Conservation (phyloP, 2,113 vertebrate genomes). For the Clarias magur region DNA sequence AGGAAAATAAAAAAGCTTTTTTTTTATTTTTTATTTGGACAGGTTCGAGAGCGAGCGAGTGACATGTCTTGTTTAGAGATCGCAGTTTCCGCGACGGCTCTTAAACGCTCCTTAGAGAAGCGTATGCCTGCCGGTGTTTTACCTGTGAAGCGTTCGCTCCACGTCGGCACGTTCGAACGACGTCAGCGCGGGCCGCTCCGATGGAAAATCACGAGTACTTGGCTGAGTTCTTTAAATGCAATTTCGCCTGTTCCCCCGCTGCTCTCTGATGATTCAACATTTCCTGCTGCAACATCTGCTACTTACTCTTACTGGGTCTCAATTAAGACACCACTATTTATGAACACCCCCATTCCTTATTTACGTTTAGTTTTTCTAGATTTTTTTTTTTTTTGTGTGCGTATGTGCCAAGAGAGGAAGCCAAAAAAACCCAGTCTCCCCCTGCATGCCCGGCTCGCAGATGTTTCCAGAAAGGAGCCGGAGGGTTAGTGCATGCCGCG, state of each 20-base stretch:
- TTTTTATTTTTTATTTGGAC: slow-evolving; percentile 37
- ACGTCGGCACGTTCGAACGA: neutral
- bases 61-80: slow-evolving; percentile 19
- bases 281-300: slow-evolving; percentile 77
- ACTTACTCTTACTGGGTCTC: slow-evolving; percentile 76
- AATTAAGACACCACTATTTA: slow-evolving; percentile 74
- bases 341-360: slow-evolving; percentile 57
- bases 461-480: slow-evolving; percentile 58
- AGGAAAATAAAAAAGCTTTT: slow-evolving; percentile 28
- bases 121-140: slow-evolving; percentile 39
- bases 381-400: slow-evolving; percentile 8
- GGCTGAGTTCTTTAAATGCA: slow-evolving; percentile 64
- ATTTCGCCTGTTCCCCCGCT: slow-evolving; percentile 65
- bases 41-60: slow-evolving; percentile 41
- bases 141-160: slow-evolving; percentile 12
- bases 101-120: slow-evolving; percentile 26
- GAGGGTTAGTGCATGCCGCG: slow-evolving; percentile 43
- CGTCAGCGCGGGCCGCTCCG: slow-evolving; percentile 35
- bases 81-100: slow-evolving; percentile 14
- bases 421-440: slow-evolving; percentile 54
- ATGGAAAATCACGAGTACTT: slow-evolving; percentile 69
- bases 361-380: slow-evolving; percentile 59
- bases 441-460: slow-evolving; percentile 52
- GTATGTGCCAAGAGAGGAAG: slow-evolving; percentile 43
- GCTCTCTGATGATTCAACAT: slow-evolving; percentile 78